Base-by-base conservation (phyloP, 2,113 vertebrate genomes). In the Nannobrachium achirus region DNA sequence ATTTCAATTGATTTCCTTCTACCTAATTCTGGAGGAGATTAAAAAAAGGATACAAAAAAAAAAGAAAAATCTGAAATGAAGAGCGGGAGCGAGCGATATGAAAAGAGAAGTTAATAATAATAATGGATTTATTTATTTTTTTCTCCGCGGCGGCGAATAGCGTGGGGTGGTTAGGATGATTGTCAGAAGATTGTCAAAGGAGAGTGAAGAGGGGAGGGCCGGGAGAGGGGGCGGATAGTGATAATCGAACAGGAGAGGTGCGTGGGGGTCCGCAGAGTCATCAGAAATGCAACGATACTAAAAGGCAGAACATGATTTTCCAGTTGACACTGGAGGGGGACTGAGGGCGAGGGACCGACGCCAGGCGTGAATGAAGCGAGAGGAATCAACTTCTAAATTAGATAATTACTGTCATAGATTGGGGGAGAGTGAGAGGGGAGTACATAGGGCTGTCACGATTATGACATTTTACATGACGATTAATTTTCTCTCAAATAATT, bases 201-300 rank as follows among this genome's bases (percentile, higher is more conserved):
- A 52, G 38, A 48, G 18, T 10, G 62, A 49, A 69, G 67, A 53
- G 41, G 69, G 61, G 20, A 72, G 48, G 60, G 55, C 76, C 61
- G 66, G 67, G 79, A 75, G 79, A 66, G 65, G 67, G 39, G 9
- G 20, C 10, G 11, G 56, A 52, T 14, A 2, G 73, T 48, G 63
- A 79, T 87, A 89, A 91, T 84, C 75, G 76, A 90, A 81, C 68
- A 73, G 77, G 73, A 71, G 74, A 60, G 56, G 58, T 20, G n/a
- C 69, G 67, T 19, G 59, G 18, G 7, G 80, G 89, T 87, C 91
- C 88, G 76, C 70, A 60, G 91, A 90, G 90, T 92, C 88, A 93
- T 93, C 86, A 92, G 78, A 89, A 91, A 93, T 92, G 89, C 91
- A 90, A 88, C 81, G 83, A 89, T 88, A 88, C 84, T 79, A 79